Base-by-base conservation (phyloP, 2,113 vertebrate species). In the Alethe diademata region DNA sequence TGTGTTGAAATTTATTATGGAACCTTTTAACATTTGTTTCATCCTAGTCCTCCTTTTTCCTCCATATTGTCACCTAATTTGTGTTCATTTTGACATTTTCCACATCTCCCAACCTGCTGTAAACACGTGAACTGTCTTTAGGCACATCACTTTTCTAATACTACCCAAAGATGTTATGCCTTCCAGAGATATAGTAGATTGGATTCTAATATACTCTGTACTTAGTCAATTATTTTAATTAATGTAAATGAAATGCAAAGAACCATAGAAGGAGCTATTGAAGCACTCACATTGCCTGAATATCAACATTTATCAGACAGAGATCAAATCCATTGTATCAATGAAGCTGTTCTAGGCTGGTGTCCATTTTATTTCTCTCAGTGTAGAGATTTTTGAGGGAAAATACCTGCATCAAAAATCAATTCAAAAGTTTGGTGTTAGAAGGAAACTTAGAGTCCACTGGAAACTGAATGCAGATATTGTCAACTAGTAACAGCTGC, bases 181-280 rank as follows among this genome's bases (percentile, higher is more conserved):
- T 91, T 91, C 66, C 23, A 82, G 87, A 87, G 73, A 61, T 38
- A 76, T 11, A 67, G 51, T 47, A 66, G 72, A 60, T 73, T 64
- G 40, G 48, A 71, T 78, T 86, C 65, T 78, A 86, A 70, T 40
- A 9, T 40, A 83, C 43, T 64, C 25, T 60, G 29, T 58, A 31
- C 60, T 70, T 83, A 38, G 43, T 42, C 24, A 71, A 69, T 90
- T 91, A 93, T 73, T 94, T 88, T 91, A 92, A 94, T 95, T 85
- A 51, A 76, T 73, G 62, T 19, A 92, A 74, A 93, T 78, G 3
- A 62, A 11, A 71, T 92, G 51, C 67, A 94, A 94, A 94, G 60
- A 88, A 81, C 40, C 62, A 60, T 53, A 86, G 65, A 71, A 73
- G 75, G 85, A 88, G 36, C 62, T 86, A 62, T 76, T 92, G 66